Conservation (phyloP, 1,140 invertebrate genomes). For the Lineus longissimus region DNA sequence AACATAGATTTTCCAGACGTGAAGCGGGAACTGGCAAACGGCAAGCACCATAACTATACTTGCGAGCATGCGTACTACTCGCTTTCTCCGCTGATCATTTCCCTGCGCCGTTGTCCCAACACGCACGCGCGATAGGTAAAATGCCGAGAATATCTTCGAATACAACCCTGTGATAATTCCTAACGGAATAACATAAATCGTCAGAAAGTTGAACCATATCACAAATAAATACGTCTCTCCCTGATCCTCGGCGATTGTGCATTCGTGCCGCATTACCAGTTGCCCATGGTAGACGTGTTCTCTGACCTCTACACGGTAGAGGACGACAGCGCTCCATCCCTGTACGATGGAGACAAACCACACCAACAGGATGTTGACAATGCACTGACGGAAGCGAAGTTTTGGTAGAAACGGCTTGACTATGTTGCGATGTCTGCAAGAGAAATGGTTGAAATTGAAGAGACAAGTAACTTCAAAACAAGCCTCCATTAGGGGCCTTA, state of each 20-base stretch:
- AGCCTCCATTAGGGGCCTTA: no score
- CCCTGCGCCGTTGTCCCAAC: background rate
- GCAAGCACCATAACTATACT: background rate
- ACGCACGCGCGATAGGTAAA: background rate
- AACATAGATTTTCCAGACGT: background rate
- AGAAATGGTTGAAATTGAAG: no score
- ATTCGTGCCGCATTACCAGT: background rate
- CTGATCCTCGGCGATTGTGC: background rate
- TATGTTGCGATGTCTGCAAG: no score
- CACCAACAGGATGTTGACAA: background rate
- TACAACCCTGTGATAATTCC: background rate
- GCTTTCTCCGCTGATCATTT: background rate
- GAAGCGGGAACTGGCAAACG: background rate
- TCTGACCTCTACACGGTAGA: background rate
- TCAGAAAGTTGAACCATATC: background rate
- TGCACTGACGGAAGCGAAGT: no score
- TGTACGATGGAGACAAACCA: background rate
- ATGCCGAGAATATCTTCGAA: background rate
- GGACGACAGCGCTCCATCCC: background rate
- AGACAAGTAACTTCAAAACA: no score
- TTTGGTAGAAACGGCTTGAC: no score
- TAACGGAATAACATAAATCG: background rate
- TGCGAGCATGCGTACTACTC: background rate
- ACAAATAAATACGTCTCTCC: background rate
- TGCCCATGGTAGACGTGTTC: background rate